Evolutionary conservation across 2,888 invertebrate species (phyloP), one percentile per base, ranked within the genome.

Genomic region (Pristionchus mayeri): DNA sequence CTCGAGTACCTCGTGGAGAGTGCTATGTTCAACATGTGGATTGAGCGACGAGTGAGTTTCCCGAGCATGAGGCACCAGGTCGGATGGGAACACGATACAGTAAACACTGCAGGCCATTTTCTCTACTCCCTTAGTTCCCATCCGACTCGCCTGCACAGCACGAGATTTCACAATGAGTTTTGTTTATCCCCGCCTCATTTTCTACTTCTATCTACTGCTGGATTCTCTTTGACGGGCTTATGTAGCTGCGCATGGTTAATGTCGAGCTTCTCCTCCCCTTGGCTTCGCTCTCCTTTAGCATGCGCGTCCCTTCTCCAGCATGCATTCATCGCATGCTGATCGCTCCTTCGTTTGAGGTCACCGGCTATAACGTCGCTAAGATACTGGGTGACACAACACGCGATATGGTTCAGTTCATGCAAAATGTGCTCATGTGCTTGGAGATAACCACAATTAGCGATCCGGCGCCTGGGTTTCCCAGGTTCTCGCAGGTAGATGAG

Each of bases 21-120:
- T 16, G 40, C 75, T 18, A 81, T 85, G 71, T 85, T 86, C 57
- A 81, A 86, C 9, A 50, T 83, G 40, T 86, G 86, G 86, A 82
- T 86, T 27, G 21, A 63, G 27, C 63, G 50, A 40, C 67, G 82
- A 27, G 86, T 81, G 50, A 78, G 76, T 21, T 50, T 50, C n/a
- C n/a, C n/a, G 50, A 24, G 44, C n/a, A 71, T 44, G 71, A 71
- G 40, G 71, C 71, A 71, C 40, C 24, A n/a, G n/a, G n/a, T n/a
- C n/a, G n/a, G n/a, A n/a, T n/a, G n/a, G n/a, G n/a, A n/a, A n/a
- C n/a, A n/a, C n/a, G n/a, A n/a, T n/a, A n/a, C n/a, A n/a, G n/a
- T n/a, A n/a, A n/a, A n/a, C n/a, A n/a, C n/a, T n/a, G n/a, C n/a
- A n/a, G n/a, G n/a, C n/a, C n/a, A n/a, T n/a, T n/a, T n/a, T n/a